Conservation (phyloP, 1,140 invertebrate genomes). For the Notospermus geniculatus region DNA sequence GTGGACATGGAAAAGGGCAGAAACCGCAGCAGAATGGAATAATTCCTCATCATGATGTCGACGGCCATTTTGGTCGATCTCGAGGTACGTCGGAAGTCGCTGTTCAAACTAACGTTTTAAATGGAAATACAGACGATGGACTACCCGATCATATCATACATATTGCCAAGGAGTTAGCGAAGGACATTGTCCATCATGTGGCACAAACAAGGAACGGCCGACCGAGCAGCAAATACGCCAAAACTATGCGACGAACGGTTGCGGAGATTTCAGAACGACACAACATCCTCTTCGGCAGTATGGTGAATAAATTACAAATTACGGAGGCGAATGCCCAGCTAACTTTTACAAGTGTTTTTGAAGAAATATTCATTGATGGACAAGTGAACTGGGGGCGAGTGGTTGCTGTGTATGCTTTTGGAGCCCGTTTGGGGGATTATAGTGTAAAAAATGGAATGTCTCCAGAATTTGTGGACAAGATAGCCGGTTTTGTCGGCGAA, state of each 20-base stretch:
- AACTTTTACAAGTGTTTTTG: slow-evolving; percentile 62
- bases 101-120: too few species aligned
- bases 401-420: slow-evolving; percentile 65
- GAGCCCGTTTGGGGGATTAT: slow-evolving; percentile 61
- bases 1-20: too few species aligned
- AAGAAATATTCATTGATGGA: slow-evolving; percentile 62
- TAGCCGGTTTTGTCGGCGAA: slow-evolving; percentile 53
- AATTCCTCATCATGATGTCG: too few species aligned
- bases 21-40: too few species aligned
- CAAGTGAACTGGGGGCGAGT: slow-evolving; percentile 64
- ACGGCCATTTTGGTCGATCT: too few species aligned
- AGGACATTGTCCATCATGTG: slow-evolving; percentile 4
- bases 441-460: slow-evolving; percentile 55
- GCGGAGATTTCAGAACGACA: slow-evolving; percentile 58
- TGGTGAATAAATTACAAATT: slow-evolving; percentile 62
- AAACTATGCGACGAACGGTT: slow-evolving; percentile 52
- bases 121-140: too few species aligned
- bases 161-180: slow-evolving; percentile 2
- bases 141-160: too few species aligned
- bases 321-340: slow-evolving; percentile 60
- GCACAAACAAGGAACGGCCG: slow-evolving; percentile 22
- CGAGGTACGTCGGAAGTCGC: too few species aligned
- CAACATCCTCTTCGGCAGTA: slow-evolving; percentile 63
- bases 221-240: slow-evolving; percentile 41
- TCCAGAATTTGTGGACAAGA: slow-evolving; percentile 41